Evolutionary conservation across 2,797 vertebrate genomes (phyloP), one percentile per base, ranked within the genome.

Genomic region (Simalia tracyae): DNA sequence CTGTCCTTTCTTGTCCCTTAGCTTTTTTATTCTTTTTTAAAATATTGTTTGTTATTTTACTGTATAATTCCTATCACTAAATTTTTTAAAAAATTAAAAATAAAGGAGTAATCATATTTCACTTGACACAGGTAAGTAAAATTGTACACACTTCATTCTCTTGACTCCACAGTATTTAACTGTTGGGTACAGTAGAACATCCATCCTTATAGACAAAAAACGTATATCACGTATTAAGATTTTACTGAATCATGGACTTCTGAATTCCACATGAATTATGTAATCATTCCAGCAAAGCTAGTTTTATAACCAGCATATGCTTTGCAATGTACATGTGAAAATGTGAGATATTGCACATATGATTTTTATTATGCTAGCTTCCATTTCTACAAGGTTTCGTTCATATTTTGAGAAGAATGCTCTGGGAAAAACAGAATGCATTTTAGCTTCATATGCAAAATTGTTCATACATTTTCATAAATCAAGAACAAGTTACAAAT

Each of bases 401-500:
- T 81, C 50, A 59, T 66, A 68, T 91, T 63, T 97, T 96, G 93
- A 95, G 95, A 56, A 66, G 91, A 95, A 93, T 57, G 61, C 90
- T 93, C 63, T 93, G 92, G 19, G 50, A 91, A 93, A 92, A 95
- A 96, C 94, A 93, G 95, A 95, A 85, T 50, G n/a, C 50, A 60
- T 91, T 87, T 63, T 90, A 92, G 61, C 94, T 81, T 10, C 8
- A n/a, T 94, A 54, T 87, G 89, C 93, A 84, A 84, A 85, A 50
- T 57, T 46, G n/a, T 68, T 42, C 26, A 86, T 64, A 64, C 93
- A 95, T 94, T 96, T 97, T 94, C 91, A 94, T 92, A 91, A 96
- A 96, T 96, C 94, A 93, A 96, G 92, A 92, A 36, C 66, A 94
- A 50, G 14, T 91, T 15, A 84, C 89, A 97, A 95, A 96, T 94